phyloP scores from a whole-genome alignment of 2,888 invertebrate species.

The Oxyteleia sp. region DNA sequence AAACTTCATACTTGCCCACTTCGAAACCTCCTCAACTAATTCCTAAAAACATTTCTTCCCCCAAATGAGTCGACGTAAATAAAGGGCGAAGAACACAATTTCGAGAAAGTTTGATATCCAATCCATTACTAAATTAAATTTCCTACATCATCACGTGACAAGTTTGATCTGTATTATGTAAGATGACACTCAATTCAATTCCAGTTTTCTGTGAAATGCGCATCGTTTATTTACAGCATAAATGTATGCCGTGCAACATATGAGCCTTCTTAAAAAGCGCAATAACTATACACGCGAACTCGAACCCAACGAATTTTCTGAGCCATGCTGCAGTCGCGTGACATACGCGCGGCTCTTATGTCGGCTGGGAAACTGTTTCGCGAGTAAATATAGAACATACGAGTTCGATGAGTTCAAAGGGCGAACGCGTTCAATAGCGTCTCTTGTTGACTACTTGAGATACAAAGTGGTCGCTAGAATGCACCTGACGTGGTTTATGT shows the following conservation, averaged over 20 bases:
- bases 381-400: slow-evolving; percentile 40
- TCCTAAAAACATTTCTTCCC: too few relatives aligned
- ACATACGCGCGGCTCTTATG: slow-evolving; percentile 27
- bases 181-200: slow-evolving; percentile 4
- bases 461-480: slow-evolving; percentile 60
- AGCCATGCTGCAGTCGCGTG: background rate
- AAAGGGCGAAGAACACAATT: too few relatives aligned
- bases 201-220: background rate
- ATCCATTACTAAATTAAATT: slow-evolving; percentile 2
- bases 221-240: slow-evolving; percentile 6
- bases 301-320: slow-evolving; percentile 2
- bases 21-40: too few relatives aligned
- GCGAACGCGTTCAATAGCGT: slow-evolving; percentile 21
- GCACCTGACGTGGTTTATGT: slow-evolving; percentile 56
- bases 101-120: background rate
- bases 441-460: slow-evolving; percentile 51
- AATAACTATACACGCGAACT: slow-evolving; percentile 1
- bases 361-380: slow-evolving; percentile 27
- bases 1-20: too few relatives aligned
- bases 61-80: too few relatives aligned
- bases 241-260: slow-evolving; percentile 1
- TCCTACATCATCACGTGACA: background rate
- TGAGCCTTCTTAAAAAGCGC: slow-evolving; percentile 1
- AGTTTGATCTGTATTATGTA: slow-evolving; percentile 8
- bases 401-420: slow-evolving; percentile 46